These are phyloP conservation scores for Esperia sulphurella DNA, from an alignment of 2,888 invertebrate species.

Conservation along the genomic window DNA sequence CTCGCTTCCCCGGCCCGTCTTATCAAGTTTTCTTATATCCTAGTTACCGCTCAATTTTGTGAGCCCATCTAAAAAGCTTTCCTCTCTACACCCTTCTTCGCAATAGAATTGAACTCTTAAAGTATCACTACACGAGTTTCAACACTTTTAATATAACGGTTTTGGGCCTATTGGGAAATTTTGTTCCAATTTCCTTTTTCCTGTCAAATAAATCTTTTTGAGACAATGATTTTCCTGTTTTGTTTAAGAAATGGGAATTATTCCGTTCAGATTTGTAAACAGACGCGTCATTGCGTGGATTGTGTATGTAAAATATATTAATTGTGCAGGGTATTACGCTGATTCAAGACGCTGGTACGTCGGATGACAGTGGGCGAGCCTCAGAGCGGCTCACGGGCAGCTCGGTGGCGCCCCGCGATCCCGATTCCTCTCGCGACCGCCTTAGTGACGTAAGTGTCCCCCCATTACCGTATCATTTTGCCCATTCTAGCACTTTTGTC, in stretches of 20 bases:
- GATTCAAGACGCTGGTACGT: slow-evolving; percentile 89
- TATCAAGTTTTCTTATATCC: slow-evolving; percentile 73
- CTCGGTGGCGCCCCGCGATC: slow-evolving; percentile 86
- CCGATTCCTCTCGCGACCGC: slow-evolving; percentile 90
- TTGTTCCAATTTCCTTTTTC: slow-evolving; percentile 10
- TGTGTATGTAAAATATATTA: slow-evolving; percentile 13
- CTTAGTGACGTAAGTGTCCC: slow-evolving; percentile 89
- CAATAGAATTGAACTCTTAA: slow-evolving; percentile 51
- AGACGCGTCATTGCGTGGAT: not conserved
- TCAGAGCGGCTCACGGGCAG: slow-evolving; percentile 89
- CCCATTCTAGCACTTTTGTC: not conserved
- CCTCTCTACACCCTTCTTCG: slow-evolving; percentile 42
- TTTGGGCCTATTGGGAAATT: slow-evolving; percentile 23
- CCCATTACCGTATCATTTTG: not conserved
- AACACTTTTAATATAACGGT: slow-evolving; percentile 30
- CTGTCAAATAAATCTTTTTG: slow-evolving; percentile 4
- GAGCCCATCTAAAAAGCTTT: slow-evolving; percentile 59
- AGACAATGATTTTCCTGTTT: slow-evolving; percentile 1
- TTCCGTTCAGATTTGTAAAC: not conserved
- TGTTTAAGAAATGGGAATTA: not conserved
- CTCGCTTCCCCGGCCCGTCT: slow-evolving; percentile 52
- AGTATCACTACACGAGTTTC: slow-evolving; percentile 46
- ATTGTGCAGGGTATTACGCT: slow-evolving; percentile 82
- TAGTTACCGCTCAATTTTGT: slow-evolving; percentile 72
- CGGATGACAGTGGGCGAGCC: slow-evolving; percentile 91